Evolutionary conservation across 2,888 invertebrate species (phyloP).

Genomic region (Trileptium ribeirensis): DNA sequence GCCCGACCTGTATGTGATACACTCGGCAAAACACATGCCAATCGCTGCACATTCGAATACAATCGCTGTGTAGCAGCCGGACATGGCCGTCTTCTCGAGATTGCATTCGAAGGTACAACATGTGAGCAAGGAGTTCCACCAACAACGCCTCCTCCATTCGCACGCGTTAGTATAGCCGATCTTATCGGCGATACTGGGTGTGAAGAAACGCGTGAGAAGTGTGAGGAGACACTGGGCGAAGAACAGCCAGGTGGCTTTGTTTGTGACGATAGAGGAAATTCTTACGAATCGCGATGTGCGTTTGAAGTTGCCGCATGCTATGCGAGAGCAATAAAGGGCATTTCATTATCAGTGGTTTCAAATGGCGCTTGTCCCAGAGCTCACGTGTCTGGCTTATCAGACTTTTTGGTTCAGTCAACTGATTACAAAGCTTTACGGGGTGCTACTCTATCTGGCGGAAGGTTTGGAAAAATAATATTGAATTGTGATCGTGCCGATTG

Average conservation of each 20-base stretch:
- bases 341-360: not conserved
- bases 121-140: not conserved
- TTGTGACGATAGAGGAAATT: not conserved
- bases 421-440: not conserved
- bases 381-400: too few species aligned
- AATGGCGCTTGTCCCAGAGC: not conserved
- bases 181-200: not conserved
- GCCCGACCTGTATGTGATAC: constrained; percentile 11
- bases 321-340: constrained; percentile 1
- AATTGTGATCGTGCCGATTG: not conserved
- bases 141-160: not conserved
- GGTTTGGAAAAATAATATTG: not conserved
- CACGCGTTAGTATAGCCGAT: not conserved
- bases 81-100: not conserved
- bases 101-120: constrained; percentile 1
- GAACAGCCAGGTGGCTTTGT: not conserved
- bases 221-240: not conserved
- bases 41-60: constrained; percentile 10
- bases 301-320: constrained; percentile 3
- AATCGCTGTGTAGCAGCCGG: not conserved
- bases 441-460: not conserved
- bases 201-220: not conserved
- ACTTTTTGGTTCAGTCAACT: too few species aligned
- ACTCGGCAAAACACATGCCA: constrained; percentile 5
- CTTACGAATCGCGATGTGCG: not conserved